A percentile compares a stretch with the other conserved stretches of the same genome.
phyloP scores from a whole-genome alignment of 2,797 vertebrate species.

The Pteronotus mesoamericanus region DNA sequence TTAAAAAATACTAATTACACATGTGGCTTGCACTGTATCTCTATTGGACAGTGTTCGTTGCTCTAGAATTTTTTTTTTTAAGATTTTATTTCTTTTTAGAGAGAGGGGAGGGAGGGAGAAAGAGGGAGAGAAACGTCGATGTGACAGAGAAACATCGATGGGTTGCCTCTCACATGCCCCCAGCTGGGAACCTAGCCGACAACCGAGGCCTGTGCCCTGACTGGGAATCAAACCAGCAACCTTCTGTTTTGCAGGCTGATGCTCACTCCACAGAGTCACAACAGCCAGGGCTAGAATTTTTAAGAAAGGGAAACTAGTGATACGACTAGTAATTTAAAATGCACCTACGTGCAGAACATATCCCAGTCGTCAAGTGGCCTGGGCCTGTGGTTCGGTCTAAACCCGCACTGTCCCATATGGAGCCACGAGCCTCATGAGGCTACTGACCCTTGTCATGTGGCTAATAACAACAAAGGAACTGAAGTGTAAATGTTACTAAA shows the following conservation, averaged over 20 bases:
- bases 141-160: too few species aligned
- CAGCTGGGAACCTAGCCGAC: too few species aligned
- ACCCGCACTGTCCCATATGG: rapidly evolving
- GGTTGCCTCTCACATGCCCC: too few species aligned
- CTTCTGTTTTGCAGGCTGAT: too few species aligned
- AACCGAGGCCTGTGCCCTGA: too few species aligned
- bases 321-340: background rate
- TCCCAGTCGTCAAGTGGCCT: background rate
- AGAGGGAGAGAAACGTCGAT: too few species aligned
- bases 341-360: background rate
- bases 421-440: background rate
- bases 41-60: background rate
- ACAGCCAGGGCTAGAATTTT: background rate
- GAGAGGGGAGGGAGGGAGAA: too few species aligned
- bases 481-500: background rate
- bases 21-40: background rate
- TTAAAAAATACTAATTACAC: background rate
- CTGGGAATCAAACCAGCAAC: too few species aligned
- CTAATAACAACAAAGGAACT: background rate
- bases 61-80: background rate
- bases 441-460: background rate
- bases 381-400: background rate
- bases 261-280: too few species aligned
- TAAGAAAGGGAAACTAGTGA: background rate
- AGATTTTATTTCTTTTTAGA: too few species aligned